Conservation (phyloP, 37 sponge, comb jelly and placozoan genomes). For the Eunapius fragilis region DNA sequence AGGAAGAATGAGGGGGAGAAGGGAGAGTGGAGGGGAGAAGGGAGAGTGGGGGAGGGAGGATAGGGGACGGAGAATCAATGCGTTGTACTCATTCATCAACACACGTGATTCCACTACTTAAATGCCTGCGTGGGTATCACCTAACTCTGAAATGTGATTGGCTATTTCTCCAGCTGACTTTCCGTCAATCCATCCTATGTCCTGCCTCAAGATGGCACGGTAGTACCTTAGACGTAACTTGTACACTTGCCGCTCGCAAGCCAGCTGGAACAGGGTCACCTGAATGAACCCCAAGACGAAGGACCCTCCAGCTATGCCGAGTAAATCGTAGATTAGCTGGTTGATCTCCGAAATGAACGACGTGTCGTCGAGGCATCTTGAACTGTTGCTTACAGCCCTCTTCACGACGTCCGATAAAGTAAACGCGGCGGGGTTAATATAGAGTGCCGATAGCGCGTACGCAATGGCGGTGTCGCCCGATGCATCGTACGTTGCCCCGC, state of each 20-base stretch:
- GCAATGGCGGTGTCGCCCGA: neutral
- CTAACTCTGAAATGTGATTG: slow-evolving; percentile 51
- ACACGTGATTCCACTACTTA: neutral
- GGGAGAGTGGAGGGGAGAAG: neutral
- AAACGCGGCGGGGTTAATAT: neutral
- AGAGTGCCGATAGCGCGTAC: neutral
- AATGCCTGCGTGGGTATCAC: too few relatives aligned
- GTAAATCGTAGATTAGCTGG: neutral
- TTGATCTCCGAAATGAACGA: slow-evolving; percentile 2
- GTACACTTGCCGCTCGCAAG: slow-evolving; percentile 43
- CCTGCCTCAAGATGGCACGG: slow-evolving; percentile 72
- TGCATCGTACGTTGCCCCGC: neutral
- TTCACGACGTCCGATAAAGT: slow-evolving; percentile 8
- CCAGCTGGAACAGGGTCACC: slow-evolving; percentile 34
- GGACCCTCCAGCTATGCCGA: neutral
- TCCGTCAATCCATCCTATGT: slow-evolving; percentile 80
- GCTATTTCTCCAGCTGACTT: slow-evolving; percentile 54
- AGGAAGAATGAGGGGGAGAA: neutral
- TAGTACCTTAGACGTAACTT: slow-evolving; percentile 67
- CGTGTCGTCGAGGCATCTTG: slow-evolving; percentile 22
- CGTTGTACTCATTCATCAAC: too few relatives aligned
- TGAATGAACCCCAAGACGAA: slow-evolving; percentile 38
- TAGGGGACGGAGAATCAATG: neutral
- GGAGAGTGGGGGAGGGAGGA: neutral
- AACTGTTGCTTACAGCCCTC: neutral